Percentiles rank a stretch among this genome's conserved stretches.
These are phyloP conservation scores for Pelusios castaneus DNA, from an alignment of 2,113 vertebrate genomes.

Conservation along the genomic window DNA sequence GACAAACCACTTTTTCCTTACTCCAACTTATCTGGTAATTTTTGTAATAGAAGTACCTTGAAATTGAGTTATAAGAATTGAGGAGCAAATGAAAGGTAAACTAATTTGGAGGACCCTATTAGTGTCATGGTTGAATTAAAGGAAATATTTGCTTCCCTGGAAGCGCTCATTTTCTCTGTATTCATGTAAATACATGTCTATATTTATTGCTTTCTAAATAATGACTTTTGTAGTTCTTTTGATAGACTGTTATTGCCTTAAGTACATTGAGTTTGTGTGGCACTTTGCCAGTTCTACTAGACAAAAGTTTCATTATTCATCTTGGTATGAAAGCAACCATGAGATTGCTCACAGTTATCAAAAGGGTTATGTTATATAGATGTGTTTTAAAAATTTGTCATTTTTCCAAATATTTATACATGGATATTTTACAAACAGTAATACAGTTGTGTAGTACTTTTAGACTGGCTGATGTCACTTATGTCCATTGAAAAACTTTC, in stretches of 20 bases:
- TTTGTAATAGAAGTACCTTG: constrained; percentile 44
- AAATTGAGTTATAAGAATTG: constrained; percentile 44
- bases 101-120: constrained; percentile 49
- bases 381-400: constrained; percentile 33
- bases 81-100: constrained; percentile 56
- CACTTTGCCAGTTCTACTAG: constrained; percentile 81
- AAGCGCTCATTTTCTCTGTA: constrained; percentile 16
- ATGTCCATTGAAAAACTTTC: constrained; percentile 9
- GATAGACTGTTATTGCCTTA: constrained; percentile 79
- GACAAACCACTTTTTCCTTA: constrained; percentile 43
- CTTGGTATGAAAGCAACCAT: background rate
- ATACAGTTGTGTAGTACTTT: background rate
- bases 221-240: constrained; percentile 82
- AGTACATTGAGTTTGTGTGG: constrained; percentile 77
- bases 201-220: constrained; percentile 81
- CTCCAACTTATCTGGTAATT: constrained; percentile 43
- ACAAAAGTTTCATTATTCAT: constrained; percentile 68
- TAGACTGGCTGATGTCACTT: background rate
- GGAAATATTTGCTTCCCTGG: constrained; percentile 38
- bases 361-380: constrained; percentile 73
- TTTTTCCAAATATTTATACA: constrained; percentile 13
- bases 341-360: constrained; percentile 55
- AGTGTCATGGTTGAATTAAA: constrained; percentile 36
- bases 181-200: constrained; percentile 73
- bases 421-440: constrained; percentile 22